Base-by-base conservation (phyloP, 2,113 vertebrate genomes). In the Sitta europaea region DNA sequence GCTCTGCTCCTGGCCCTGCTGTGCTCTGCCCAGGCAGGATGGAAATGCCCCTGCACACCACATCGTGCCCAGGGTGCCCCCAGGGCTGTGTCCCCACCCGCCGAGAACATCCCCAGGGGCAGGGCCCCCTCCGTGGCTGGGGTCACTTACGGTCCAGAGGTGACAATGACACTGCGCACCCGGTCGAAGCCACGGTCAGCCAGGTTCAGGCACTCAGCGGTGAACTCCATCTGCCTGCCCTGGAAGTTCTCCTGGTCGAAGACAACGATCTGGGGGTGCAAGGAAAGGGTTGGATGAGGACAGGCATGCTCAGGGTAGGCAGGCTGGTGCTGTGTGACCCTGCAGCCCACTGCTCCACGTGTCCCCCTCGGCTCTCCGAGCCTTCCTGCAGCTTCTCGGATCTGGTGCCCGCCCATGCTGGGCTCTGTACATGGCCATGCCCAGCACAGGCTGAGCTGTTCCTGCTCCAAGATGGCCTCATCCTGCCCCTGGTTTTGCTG, bases 241-340 rank as follows among this genome's bases (percentile, higher is more conserved):
- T 99, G 99, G 98, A 99, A 99, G 97, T 99, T 99, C 98, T 99
- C 99, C 98, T 99, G 98, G 58, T 99, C 99, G 12, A 99, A 99
- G 97, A 99, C 95, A 74, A 98, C 94, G 85, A 99, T 98, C 99
- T 99, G 95, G 14, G 63, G 63, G 68, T 94, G 59, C 85, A 81
- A 88, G 89, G 75, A 48, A 16, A 35, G 17, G 54, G 36, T 38
- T 4, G 4, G 58, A 58, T 3, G 9, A 65, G 76, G 59, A 70
- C 58, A 22, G 62, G 55, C 18, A 2, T 0, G 21, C 35, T 51
- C 2, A 0, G 38, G 48, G 51, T n/a, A 70, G 28, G 15, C 51
- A 75, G 28, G 35, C 35, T 2, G 3, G 13, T 35, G 38, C 70
- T 62, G 25, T 6, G 2, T 24, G 66, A 53, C 29, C 53, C 31